These are phyloP conservation scores for Australoheros scitulus DNA, from an alignment of 2,113 vertebrate genomes.

Conservation along the genomic window DNA sequence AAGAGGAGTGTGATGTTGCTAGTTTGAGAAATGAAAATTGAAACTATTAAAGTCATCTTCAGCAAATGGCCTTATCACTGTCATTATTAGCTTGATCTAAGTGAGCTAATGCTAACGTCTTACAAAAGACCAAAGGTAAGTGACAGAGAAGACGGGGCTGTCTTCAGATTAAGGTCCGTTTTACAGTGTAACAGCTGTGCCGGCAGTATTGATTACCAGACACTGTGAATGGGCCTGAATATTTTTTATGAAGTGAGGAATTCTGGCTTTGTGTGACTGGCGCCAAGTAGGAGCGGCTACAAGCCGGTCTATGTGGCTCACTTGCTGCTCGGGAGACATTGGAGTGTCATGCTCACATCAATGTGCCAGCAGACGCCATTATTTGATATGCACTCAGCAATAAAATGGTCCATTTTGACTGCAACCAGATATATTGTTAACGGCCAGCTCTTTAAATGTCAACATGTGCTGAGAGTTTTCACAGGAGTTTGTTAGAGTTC, in stretches of 20 bases:
- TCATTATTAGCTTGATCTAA: conserved; percentile 29
- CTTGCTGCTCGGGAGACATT: conserved; percentile 40
- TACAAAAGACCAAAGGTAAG: background rate
- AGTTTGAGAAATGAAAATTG: background rate
- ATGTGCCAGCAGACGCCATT: conserved; percentile 62
- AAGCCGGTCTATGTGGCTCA: background rate
- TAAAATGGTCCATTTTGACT: conserved; percentile 62
- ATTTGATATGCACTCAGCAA: conserved; percentile 70
- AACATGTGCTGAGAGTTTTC: conserved; percentile 57
- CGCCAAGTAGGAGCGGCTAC: conserved; percentile 56
- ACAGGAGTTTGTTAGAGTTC: conserved; percentile 56
- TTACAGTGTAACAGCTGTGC: conserved; percentile 79
- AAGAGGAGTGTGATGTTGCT: too few species aligned
- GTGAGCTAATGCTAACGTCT: conserved; percentile 18
- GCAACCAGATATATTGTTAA: conserved; percentile 82
- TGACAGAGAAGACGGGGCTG: conserved; percentile 42
- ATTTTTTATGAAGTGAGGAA: conserved; percentile 79
- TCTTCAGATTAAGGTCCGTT: conserved; percentile 58
- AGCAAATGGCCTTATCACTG: background rate
- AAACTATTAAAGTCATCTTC: background rate
- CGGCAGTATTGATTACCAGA: conserved; percentile 78
- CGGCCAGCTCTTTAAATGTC: conserved; percentile 62
- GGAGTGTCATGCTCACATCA: conserved; percentile 53
- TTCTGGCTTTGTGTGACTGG: conserved; percentile 70
- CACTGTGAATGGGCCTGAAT: conserved; percentile 53